Base-by-base conservation (phyloP, 2,113 vertebrate species). In the Corythaeola cristata region DNA sequence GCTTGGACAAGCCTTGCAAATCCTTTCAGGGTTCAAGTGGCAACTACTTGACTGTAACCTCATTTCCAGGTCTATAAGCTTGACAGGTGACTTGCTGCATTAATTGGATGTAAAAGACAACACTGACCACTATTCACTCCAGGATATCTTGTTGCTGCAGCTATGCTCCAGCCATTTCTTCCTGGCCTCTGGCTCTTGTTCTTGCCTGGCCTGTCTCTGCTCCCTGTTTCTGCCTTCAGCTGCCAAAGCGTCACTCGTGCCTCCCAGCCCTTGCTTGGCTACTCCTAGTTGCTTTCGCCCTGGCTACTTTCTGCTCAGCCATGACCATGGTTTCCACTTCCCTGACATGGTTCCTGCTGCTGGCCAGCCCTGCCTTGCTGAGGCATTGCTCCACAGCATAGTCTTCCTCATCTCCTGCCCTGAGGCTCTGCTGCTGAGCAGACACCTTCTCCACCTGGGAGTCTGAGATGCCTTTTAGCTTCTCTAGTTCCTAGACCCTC, bases 231-330 rank as follows among this genome's bases (percentile, higher is more conserved):
- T 77, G 52, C 59, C 49, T 90, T 47, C 77, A 66, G 60, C 59
- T 55, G 15, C 64, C 3, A 1, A 67, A 86, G 44, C 4, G 50
- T 62, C 2, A 0, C 1, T 68, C 2, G 1, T 47, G 17, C 45
- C 35, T 88, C 63, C 19, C 49, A 63, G 32, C 3, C 32, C 8
- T 37, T 76, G 10, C 13, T 83, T 77, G 16, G 4, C 67, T 60
- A 24, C 17, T 76, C 33, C 20, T 44, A 39, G 5, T 17, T 76
- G 2, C 30, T 68, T 85, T 85, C 32, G 33, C 22, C 21, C 35
- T 47, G 47, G 5, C 19, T 76, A 8, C 16, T 60, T 91, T 83
- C 82, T 45, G 15, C 32, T 78, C 32, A 68, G 35, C 30, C 33
- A 12, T 9, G 3, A 55, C 62, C 11, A 28, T 77, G 22, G 11